These are phyloP conservation scores for Coracopsis vasa DNA, from an alignment of 2,113 vertebrate species.

Conservation along the genomic window DNA sequence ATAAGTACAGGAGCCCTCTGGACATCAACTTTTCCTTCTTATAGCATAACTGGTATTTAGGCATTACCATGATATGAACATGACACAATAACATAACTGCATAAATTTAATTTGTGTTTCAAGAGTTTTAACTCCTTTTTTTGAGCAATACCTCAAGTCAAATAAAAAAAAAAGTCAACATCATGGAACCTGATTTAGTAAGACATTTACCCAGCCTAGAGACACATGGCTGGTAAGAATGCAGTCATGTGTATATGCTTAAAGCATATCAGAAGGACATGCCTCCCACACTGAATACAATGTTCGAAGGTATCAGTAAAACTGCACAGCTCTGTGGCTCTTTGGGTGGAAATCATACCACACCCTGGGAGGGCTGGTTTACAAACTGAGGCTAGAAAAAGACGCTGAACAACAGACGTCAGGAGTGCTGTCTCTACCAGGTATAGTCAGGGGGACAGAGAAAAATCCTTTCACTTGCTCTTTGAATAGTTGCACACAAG, in stretches of 20 bases:
- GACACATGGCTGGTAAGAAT: neutral
- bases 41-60: neutral
- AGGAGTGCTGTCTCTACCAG: neutral
- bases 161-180: neutral
- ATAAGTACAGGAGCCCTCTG: neutral
- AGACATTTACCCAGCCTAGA: neutral
- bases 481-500: conserved; percentile 22
- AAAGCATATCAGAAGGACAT: neutral
- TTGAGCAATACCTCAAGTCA: neutral
- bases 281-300: neutral
- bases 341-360: neutral
- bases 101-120: neutral
- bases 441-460: neutral
- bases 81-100: neutral
- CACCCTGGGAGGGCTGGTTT: neutral
- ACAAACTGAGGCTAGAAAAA: neutral
- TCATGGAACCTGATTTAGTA: neutral
- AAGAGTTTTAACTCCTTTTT: neutral
- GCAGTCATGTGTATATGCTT: neutral
- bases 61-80: neutral
- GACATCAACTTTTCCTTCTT: neutral
- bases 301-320: neutral
- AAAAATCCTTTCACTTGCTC: neutral
- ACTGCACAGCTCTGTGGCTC: neutral
- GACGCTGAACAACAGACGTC: neutral